phyloP scores from a whole-genome alignment of 2,888 invertebrate species.

The Rhagophthalmus giganteus region DNA sequence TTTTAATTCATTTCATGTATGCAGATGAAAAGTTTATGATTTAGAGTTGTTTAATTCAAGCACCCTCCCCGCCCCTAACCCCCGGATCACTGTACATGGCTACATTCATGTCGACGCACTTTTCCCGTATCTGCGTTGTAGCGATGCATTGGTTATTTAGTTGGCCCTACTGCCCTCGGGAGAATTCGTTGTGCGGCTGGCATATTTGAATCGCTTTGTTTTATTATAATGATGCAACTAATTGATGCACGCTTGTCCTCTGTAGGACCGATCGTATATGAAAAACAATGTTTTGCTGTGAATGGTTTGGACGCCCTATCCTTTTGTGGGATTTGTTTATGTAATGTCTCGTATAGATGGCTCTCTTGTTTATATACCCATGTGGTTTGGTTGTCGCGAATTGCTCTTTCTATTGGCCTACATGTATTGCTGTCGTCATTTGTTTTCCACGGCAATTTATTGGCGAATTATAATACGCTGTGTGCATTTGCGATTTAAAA shows the following conservation, averaged over 20 bases:
- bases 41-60: constrained; percentile 44
- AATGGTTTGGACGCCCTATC: constrained; percentile 26
- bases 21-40: constrained; percentile 48
- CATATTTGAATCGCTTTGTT: constrained; percentile 37
- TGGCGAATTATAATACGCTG: constrained; percentile 52
- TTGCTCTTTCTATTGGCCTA: constrained; percentile 55
- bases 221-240: constrained; percentile 38
- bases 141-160: constrained; percentile 30
- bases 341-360: constrained; percentile 35
- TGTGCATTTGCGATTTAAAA: constrained; percentile 49
- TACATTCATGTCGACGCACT: constrained; percentile 28
- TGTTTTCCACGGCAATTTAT: constrained; percentile 53
- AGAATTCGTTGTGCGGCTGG: constrained; percentile 29
- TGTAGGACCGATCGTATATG: constrained; percentile 23
- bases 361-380: constrained; percentile 42
- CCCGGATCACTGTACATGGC: constrained; percentile 18
- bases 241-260: constrained; percentile 29
- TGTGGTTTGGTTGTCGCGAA: constrained; percentile 54
- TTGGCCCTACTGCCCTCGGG: constrained; percentile 1
- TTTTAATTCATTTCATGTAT: constrained; percentile 53
- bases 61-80: too few species aligned
- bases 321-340: constrained; percentile 36
- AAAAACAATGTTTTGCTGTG: constrained; percentile 32
- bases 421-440: constrained; percentile 56
- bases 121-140: constrained; percentile 30